These are phyloP conservation scores for Eupithecia abbreviata DNA, from an alignment of 2,888 invertebrate species.

Conservation along the genomic window DNA sequence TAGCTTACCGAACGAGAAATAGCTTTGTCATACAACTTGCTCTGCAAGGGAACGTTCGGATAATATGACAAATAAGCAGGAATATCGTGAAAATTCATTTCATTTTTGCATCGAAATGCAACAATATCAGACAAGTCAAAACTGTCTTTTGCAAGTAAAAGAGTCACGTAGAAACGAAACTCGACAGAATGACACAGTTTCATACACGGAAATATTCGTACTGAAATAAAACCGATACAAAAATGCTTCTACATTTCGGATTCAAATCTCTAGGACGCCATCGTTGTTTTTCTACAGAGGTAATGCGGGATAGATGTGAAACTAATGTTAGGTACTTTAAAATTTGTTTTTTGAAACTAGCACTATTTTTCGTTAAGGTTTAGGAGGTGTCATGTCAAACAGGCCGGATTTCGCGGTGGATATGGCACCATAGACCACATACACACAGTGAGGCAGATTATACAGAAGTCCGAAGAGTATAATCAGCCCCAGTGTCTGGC, in stretches of 20 bases:
- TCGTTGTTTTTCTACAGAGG: conserved; percentile 3
- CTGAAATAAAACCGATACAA: conserved; percentile 27
- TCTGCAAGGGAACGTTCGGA: not conserved
- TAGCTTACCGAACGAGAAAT: not conserved
- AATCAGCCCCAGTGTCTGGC: no score
- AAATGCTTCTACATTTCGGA: conserved; percentile 26
- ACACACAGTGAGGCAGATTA: no score
- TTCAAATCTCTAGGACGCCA: conserved; percentile 27
- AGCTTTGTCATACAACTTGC: not conserved
- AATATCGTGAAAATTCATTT: not conserved
- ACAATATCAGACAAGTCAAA: conserved; percentile 4
- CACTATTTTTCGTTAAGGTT: not conserved
- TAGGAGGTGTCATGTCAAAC: not conserved
- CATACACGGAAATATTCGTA: conserved; percentile 15
- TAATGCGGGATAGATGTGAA: conserved; percentile 8
- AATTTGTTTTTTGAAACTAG: not conserved
- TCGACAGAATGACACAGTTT: conserved; percentile 25
- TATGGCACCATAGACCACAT: no score
- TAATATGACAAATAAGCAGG: not conserved
- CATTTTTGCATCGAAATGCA: conserved; percentile 5
- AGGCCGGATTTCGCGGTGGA: no score
- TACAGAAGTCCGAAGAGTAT: no score
- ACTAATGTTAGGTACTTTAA: not conserved
- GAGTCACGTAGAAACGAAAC: conserved; percentile 21
- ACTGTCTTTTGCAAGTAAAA: conserved; percentile 17